Evolutionary conservation across 2,797 vertebrate species (phyloP).

Genomic region (Margarornis squamiger): DNA sequence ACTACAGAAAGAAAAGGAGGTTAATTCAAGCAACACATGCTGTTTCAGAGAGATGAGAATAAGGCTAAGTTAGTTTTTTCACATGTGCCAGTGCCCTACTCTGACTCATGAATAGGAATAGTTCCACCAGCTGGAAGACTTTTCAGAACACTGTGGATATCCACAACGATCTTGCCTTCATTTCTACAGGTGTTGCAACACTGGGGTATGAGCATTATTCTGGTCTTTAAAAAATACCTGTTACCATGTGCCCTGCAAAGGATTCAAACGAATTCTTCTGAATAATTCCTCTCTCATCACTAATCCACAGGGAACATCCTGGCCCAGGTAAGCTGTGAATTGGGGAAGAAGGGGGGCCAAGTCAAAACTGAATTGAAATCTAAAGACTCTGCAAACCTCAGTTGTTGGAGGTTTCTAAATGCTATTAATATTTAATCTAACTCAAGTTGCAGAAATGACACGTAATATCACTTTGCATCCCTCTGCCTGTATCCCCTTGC

Average conservation of each 20-base stretch:
- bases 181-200: background rate
- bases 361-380: background rate
- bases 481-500: background rate
- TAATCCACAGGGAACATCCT: background rate
- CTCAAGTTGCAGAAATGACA: background rate
- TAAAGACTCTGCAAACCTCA: background rate
- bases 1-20: background rate
- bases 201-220: background rate
- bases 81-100: background rate
- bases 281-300: background rate
- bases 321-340: rapidly evolving
- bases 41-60: background rate
- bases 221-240: background rate
- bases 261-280: background rate
- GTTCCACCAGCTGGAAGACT: background rate
- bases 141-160: background rate
- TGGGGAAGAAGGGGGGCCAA: background rate
- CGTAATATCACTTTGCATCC: background rate
- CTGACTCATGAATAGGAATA: background rate
- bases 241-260: background rate
- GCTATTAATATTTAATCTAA: background rate
- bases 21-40: background rate
- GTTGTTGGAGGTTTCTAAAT: background rate
- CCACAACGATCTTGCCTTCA: background rate
- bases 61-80: background rate